These are phyloP conservation scores for Acronicta psi DNA, from an alignment of 2,888 invertebrate species.

Conservation along the genomic window DNA sequence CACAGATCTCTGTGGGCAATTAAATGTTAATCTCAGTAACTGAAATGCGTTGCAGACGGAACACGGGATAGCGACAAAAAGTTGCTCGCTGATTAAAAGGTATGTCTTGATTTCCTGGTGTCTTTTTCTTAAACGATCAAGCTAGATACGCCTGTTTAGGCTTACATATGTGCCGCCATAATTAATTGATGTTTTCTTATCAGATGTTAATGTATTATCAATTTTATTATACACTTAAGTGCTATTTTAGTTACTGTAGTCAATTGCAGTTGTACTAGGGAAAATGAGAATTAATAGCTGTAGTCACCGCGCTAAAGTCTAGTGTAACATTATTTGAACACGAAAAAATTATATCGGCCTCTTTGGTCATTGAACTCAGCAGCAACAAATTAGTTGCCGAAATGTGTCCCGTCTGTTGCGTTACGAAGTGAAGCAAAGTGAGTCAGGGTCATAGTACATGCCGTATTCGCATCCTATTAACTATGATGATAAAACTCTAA, in stretches of 20 bases:
- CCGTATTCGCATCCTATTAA: constrained; percentile 51
- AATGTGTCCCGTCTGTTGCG: constrained; percentile 31
- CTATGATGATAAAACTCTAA: constrained; percentile 34
- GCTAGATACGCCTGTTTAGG: neutral
- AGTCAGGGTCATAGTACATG: constrained; percentile 70
- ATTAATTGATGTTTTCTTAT: neutral
- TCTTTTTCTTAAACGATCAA: neutral
- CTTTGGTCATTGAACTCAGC: neutral
- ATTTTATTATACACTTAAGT: too few species aligned
- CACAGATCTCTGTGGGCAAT: constrained; percentile 67
- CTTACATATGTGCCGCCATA: neutral
- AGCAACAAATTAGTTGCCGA: constrained; percentile 14
- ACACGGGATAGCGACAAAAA: constrained; percentile 27
- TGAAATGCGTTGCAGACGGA: constrained; percentile 52
- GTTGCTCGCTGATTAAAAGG: constrained; percentile 11
- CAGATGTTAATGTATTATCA: too few species aligned
- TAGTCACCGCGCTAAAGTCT: too few species aligned
- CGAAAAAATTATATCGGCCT: too few species aligned
- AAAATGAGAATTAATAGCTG: too few species aligned
- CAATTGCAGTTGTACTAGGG: too few species aligned
- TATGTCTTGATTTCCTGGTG: neutral
- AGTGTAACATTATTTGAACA: too few species aligned
- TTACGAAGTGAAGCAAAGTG: constrained; percentile 53
- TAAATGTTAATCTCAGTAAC: constrained; percentile 72
- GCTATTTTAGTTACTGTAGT: too few species aligned